These are phyloP conservation scores for Xerus inauris DNA, from an alignment of 2,113 vertebrate genomes.

Conservation along the genomic window DNA sequence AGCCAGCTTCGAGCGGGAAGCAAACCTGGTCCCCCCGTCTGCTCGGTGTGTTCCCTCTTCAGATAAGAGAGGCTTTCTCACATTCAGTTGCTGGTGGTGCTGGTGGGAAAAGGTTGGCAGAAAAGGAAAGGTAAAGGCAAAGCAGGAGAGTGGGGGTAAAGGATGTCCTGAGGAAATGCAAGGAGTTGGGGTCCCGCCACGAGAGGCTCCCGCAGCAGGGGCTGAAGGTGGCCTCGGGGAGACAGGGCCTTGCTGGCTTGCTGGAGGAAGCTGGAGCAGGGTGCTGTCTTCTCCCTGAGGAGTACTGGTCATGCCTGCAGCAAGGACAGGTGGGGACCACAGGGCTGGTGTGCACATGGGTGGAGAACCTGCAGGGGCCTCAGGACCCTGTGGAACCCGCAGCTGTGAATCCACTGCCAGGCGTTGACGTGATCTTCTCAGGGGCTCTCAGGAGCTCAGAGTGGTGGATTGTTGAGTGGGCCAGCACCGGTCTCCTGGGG, in stretches of 20 bases:
- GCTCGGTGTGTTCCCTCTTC: background rate
- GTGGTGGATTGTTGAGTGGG: fast-evolving
- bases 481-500: too few relatives aligned
- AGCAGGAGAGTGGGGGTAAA: background rate
- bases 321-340: too few relatives aligned
- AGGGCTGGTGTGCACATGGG: fast-evolving
- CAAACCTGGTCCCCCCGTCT: background rate
- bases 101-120: background rate
- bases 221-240: too few relatives aligned
- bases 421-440: too few relatives aligned
- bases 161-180: too few relatives aligned
- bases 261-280: too few relatives aligned
- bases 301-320: background rate
- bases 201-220: too few relatives aligned
- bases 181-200: background rate
- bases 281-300: too few relatives aligned
- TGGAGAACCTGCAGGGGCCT: background rate
- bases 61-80: background rate
- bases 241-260: too few relatives aligned
- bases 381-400: fast-evolving
- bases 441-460: too few relatives aligned
- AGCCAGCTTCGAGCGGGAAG: background rate
- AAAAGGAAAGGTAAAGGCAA: background rate
- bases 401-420: background rate
- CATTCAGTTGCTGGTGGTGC: background rate